Percentiles rank a stretch among this genome's conserved stretches.
Evolutionary conservation across 2,888 invertebrate species (phyloP).

Genomic region (Lasioglossum zephyrum): DNA sequence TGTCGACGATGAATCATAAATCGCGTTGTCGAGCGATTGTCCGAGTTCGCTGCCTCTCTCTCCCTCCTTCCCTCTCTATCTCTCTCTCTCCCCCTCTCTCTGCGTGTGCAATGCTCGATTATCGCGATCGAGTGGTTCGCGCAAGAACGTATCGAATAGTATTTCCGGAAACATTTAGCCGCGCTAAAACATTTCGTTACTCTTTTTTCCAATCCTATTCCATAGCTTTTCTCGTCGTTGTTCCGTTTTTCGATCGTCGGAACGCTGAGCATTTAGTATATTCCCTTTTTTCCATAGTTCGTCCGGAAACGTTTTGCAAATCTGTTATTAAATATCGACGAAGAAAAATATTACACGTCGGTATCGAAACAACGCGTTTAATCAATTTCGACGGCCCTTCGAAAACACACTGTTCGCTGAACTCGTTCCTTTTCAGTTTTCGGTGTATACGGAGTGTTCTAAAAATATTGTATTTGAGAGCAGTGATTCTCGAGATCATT

Average conservation of each 20-base stretch:
- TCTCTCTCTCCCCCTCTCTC: neutral
- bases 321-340: neutral
- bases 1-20: slow-evolving; percentile 55
- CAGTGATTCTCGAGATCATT: too few species aligned
- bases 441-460: too few species aligned
- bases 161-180: neutral
- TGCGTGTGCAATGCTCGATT: neutral
- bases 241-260: neutral
- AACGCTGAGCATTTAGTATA: neutral
- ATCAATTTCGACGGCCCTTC: neutral
- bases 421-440: neutral
- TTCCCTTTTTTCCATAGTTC: neutral
- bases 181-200: neutral
- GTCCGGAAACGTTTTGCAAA: neutral
- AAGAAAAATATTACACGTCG: neutral
- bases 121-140: neutral
- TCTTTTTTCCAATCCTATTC: neutral
- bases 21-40: slow-evolving; percentile 43
- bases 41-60: slow-evolving; percentile 18
- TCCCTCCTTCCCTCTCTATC: too few species aligned
- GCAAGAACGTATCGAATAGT: neutral
- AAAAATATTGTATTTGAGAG: too few species aligned
- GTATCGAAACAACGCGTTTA: neutral
- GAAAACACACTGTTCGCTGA: neutral
- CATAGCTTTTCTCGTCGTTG: neutral